Evolutionary conservation across 2,797 vertebrate species (phyloP), one percentile per base, ranked within the genome.

Genomic region (Rhodeus uyekii): DNA sequence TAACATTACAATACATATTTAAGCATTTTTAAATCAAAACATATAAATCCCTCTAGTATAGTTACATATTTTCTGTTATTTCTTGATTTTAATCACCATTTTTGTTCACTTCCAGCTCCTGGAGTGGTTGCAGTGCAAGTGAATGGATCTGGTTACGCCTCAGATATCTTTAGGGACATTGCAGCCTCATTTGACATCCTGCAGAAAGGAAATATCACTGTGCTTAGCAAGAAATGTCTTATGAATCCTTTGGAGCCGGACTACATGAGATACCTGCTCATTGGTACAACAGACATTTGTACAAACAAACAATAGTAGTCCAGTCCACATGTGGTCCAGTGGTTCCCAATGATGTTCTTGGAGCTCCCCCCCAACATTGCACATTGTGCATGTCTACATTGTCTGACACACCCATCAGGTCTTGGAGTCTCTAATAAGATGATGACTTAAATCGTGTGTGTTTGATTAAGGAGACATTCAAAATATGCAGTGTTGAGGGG

Each of bases 131-230:
- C 73, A 0, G 4, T 98, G 53, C 90, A 60, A 0, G 93, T 98
- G 76, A 92, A 93, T 0, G 96, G 97, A 0, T 92, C 89, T 0
- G 97, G 97, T 32, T 96, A 95, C 16, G 83, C 93, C 0, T 93
- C 96, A 0, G 94, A 95, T 75, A 95, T 99, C 88, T 97, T 92
- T 87, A 93, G 90, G 0, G 95, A 97, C 78, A 44, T 98, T 85
- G 93, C 94, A 27, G 88, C 94, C 0, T 92, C 96, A 0, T 97
- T 98, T 1, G 89, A 94, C 0, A 0, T 88, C 12, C 90, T 98
- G 34, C 96, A 98, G 88, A 86, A 76, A 14, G 94, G 95, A 24
- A 96, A 97, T 50, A 4, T 98, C 86, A 96, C 95, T 0, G 88
- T 97, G 48, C 79, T 97, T 68, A 96, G 96, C 78, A 94, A 2